A percentile compares a stretch with the other conserved stretches of the same genome.
These are phyloP conservation scores for Onchidella celtica DNA, from an alignment of 2,888 invertebrate species.

Conservation along the genomic window DNA sequence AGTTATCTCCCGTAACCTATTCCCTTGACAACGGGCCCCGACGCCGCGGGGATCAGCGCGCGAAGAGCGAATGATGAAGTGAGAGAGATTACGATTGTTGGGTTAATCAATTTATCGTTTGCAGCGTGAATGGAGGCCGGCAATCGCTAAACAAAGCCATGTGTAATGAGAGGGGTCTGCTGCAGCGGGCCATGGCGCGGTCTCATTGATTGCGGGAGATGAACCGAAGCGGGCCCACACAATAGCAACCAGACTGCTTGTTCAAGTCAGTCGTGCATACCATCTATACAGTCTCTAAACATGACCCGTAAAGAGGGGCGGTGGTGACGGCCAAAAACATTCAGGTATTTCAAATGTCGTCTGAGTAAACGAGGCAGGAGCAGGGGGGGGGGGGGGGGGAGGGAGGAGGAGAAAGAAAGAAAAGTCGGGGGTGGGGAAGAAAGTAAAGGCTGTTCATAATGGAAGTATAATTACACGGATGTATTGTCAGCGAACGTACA, in stretches of 20 bases:
- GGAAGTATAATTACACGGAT: no score
- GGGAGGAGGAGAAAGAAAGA: background rate
- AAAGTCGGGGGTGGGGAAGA: background rate
- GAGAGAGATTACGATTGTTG: background rate
- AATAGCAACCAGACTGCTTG: no score
- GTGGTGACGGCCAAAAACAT: no score
- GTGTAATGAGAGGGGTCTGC: background rate
- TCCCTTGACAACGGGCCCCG: background rate
- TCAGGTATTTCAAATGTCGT: no score
- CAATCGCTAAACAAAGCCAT: background rate
- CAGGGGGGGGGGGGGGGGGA: constrained; percentile 7
- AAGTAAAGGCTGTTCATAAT: no score
- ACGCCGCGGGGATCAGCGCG: background rate
- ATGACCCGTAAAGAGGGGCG: no score
- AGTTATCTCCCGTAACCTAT: background rate
- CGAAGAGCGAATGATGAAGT: background rate
- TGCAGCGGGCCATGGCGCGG: background rate
- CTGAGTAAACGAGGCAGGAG: no score
- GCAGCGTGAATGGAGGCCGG: background rate
- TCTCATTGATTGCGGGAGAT: background rate
- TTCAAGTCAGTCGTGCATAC: no score
- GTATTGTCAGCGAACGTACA: no score
- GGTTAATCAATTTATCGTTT: background rate
- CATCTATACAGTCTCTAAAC: no score
- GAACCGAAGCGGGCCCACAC: background rate